phyloP scores from a whole-genome alignment of 1,140 invertebrate genomes.

The Chironomus striatipennis region DNA sequence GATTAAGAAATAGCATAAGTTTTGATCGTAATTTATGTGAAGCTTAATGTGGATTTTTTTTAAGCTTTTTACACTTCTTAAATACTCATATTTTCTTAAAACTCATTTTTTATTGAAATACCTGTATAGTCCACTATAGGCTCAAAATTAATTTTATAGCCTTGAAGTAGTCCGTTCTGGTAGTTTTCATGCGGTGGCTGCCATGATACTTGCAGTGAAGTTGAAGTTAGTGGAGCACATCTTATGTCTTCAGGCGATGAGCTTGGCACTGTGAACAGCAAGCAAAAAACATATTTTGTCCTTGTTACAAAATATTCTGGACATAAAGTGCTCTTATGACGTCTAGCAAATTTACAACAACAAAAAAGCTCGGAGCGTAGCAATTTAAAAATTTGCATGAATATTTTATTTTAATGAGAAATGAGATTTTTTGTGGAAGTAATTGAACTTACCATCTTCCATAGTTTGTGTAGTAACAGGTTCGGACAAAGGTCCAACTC shows the following conservation, averaged over 20 bases:
- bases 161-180: constrained; percentile 71
- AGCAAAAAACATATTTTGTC: too few species aligned
- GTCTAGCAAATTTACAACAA: too few species aligned
- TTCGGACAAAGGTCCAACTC: constrained; percentile 68
- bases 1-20: neutral
- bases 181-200: constrained; percentile 66
- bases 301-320: neutral
- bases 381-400: too few species aligned
- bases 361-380: too few species aligned
- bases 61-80: too few species aligned
- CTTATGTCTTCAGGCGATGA: constrained; percentile 61
- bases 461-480: constrained; percentile 66
- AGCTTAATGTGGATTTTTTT: too few species aligned
- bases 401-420: too few species aligned
- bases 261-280: constrained; percentile 57
- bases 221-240: constrained; percentile 60
- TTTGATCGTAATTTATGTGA: too few species aligned
- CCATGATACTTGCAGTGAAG: constrained; percentile 74
- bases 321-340: neutral
- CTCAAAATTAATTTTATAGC: constrained; percentile 70
- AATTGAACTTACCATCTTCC: constrained; percentile 57
- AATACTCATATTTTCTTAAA: too few species aligned
- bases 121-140: constrained; percentile 44
- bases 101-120: constrained; percentile 16
- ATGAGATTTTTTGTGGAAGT: neutral